These are phyloP conservation scores for Pseudolaguvia tuberculata DNA, from an alignment of 2,113 vertebrate genomes.

Conservation along the genomic window DNA sequence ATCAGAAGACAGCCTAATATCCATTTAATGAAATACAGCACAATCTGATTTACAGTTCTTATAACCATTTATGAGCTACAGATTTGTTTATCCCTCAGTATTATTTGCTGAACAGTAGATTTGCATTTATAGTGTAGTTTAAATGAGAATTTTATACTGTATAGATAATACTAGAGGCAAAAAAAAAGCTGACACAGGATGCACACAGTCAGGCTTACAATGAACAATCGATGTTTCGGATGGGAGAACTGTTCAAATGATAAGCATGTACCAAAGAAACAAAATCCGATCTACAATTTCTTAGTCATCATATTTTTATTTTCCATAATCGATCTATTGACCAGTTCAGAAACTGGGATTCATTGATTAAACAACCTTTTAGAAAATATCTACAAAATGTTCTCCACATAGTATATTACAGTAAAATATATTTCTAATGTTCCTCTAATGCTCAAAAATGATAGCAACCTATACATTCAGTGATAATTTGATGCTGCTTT, in stretches of 20 bases:
- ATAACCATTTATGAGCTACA: constrained; percentile 42
- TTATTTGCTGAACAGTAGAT: constrained; percentile 6
- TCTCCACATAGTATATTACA: no score
- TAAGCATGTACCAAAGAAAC: neutral
- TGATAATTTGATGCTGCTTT: neutral
- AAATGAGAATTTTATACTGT: neutral
- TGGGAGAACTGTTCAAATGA: neutral
- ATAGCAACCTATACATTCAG: neutral
- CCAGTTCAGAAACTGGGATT: neutral
- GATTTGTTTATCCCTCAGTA: constrained; percentile 27
- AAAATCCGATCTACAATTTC: neutral
- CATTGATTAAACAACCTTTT: neutral
- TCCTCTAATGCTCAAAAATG: neutral
- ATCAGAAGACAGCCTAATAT: neutral
- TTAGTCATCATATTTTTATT: neutral
- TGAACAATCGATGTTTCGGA: neutral
- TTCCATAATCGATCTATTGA: neutral
- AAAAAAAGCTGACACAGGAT: neutral
- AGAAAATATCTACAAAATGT: no score
- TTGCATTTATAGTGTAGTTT: neutral
- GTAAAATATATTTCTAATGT: no score
- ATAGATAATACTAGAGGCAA: neutral
- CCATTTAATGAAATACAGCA: constrained; percentile 53
- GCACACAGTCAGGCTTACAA: neutral
- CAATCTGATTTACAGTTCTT: constrained; percentile 54